These are phyloP conservation scores for Sphaerophoria taeniata DNA, from an alignment of 2,888 invertebrate species.

Conservation along the genomic window DNA sequence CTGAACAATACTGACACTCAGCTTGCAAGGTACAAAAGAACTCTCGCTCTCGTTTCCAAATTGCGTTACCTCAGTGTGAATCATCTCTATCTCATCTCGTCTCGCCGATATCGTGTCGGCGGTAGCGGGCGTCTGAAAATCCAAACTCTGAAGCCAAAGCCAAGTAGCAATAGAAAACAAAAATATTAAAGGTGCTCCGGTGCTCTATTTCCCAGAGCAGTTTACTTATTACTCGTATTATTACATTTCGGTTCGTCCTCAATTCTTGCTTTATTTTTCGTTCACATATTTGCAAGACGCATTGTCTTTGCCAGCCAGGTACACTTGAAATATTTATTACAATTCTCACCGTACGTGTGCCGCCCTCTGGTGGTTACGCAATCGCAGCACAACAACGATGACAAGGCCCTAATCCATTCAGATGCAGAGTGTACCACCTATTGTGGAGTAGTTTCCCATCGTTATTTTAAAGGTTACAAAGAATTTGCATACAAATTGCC, in stretches of 20 bases:
- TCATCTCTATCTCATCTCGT: conserved; percentile 44
- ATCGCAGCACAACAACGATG: conserved; percentile 23
- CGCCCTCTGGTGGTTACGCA: conserved; percentile 65
- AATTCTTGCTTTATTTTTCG: conserved; percentile 52
- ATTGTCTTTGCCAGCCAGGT: conserved; percentile 69
- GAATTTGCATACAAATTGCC: conserved; percentile 75
- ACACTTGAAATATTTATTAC: conserved; percentile 74
- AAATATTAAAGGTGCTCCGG: conserved; percentile 62
- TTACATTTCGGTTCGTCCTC: conserved; percentile 71
- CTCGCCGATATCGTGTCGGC: conserved; percentile 5
- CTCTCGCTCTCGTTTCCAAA: conserved; percentile 58
- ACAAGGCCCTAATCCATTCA: conserved; percentile 64
- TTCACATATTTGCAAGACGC: conserved; percentile 74
- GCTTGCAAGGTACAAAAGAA: conserved; percentile 55
- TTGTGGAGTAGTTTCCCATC: conserved; percentile 55
- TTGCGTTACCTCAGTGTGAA: conserved; percentile 70
- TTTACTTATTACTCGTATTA: conserved; percentile 40
- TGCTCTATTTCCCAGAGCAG: conserved; percentile 72
- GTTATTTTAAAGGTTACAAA: conserved; percentile 74
- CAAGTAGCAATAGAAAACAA: conserved; percentile 16
- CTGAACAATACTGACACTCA: conserved; percentile 38
- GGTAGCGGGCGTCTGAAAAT: neutral
- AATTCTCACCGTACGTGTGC: conserved; percentile 67
- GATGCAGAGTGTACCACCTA: conserved; percentile 22
- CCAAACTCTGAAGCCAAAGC: neutral